These are phyloP conservation scores for Nomada lathburiana DNA, from an alignment of 2,888 invertebrate genomes.

Conservation along the genomic window DNA sequence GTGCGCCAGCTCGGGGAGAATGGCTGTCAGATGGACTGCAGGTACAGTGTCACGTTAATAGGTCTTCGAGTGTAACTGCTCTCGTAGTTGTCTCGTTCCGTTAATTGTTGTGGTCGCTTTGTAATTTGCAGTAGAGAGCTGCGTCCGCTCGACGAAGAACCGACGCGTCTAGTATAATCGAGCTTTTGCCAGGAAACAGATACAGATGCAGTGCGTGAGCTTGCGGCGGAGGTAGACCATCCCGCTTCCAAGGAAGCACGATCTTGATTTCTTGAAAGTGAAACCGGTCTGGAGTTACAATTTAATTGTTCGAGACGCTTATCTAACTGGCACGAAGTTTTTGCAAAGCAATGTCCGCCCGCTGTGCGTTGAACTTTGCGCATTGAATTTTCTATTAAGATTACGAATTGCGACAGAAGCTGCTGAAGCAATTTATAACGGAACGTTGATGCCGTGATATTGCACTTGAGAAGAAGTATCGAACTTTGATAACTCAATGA, in stretches of 20 bases:
- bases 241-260: slow-evolving; percentile 26
- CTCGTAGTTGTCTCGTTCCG: slow-evolving; percentile 51
- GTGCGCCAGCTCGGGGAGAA: slow-evolving; percentile 11
- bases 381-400: not conserved
- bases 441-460: too few species aligned
- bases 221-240: not conserved
- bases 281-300: slow-evolving; percentile 31
- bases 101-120: slow-evolving; percentile 67
- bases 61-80: slow-evolving; percentile 40
- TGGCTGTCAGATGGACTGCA: slow-evolving; percentile 32
- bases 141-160: slow-evolving; percentile 27
- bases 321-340: not conserved
- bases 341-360: not conserved
- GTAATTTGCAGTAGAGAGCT: slow-evolving; percentile 56
- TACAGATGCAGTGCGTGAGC: not conserved
- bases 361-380: not conserved
- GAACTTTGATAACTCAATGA: too few species aligned
- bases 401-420: not conserved
- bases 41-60: slow-evolving; percentile 48
- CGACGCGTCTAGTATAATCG: slow-evolving; percentile 3
- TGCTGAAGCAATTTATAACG: not conserved
- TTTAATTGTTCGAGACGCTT: slow-evolving; percentile 12
- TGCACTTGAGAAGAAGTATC: too few species aligned
- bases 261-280: slow-evolving; percentile 43
- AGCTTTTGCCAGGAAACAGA: slow-evolving; percentile 18